Conservation (phyloP, 2,797 vertebrate genomes). For the Chaetophractus vellerosus region DNA sequence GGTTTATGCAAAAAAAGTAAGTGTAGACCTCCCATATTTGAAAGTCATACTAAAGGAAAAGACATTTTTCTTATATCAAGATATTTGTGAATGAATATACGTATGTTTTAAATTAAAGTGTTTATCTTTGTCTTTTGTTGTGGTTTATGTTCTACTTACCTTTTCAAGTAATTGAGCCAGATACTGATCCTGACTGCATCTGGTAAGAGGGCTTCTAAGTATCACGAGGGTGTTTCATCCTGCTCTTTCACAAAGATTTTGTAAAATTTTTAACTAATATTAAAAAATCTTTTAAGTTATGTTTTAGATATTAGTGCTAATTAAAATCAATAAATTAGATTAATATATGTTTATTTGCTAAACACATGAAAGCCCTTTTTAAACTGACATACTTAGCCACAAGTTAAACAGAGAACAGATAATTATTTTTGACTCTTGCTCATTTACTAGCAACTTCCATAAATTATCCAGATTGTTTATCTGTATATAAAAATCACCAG, state of each 20-base stretch:
- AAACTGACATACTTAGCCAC: constrained; percentile 54
- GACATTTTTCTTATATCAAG: not conserved
- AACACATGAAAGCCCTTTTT: constrained; percentile 14
- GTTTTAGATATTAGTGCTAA: constrained; percentile 8
- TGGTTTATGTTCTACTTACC: not conserved
- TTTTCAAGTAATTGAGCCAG: not conserved
- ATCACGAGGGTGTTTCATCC: not conserved
- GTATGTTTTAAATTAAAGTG: not conserved
- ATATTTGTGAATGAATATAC: not conserved
- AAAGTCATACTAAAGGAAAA: not conserved
- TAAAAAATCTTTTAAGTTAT: constrained; percentile 2
- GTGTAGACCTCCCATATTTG: not conserved
- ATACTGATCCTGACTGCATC: not conserved
- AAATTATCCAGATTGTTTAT: constrained; percentile 76
- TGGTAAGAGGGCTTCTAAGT: not conserved
- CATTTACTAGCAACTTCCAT: constrained; percentile 47
- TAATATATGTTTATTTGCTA: constrained; percentile 60
- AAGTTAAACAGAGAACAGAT: constrained; percentile 51
- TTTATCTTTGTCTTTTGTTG: not conserved
- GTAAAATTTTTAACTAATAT: not conserved
- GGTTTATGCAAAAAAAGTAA: not conserved
- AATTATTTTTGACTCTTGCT: constrained; percentile 68
- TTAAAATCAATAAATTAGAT: constrained; percentile 51
- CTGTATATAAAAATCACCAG: constrained; percentile 49
- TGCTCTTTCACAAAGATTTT: constrained; percentile 11